Evolutionary conservation across 2,888 invertebrate species (phyloP).

Genomic region (Phaonia tiefii): DNA sequence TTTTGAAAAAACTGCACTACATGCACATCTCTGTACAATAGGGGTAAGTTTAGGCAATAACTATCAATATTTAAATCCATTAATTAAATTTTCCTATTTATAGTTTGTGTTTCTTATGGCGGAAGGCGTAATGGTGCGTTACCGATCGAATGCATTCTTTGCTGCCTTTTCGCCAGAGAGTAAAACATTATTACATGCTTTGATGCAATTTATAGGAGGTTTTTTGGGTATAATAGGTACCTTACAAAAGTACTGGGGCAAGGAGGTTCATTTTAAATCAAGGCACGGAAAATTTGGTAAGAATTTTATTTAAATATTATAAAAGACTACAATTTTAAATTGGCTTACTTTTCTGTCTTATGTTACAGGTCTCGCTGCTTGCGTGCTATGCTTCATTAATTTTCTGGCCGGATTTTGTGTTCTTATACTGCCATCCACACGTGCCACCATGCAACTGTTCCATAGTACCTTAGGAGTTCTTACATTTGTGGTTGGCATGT

Average conservation of each 20-base stretch:
- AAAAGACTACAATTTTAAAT: background rate
- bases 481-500: slow-evolving; percentile 73
- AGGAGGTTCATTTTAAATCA: slow-evolving; percentile 74
- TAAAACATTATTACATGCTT: slow-evolving; percentile 72
- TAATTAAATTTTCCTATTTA: slow-evolving; percentile 18
- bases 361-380: slow-evolving; percentile 73
- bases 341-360: slow-evolving; percentile 8
- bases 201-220: slow-evolving; percentile 73
- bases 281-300: slow-evolving; percentile 75
- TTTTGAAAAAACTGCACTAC: slow-evolving; percentile 76
- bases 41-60: slow-evolving; percentile 74
- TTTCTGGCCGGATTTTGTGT: slow-evolving; percentile 70
- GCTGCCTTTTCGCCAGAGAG: slow-evolving; percentile 64
- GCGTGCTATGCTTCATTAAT: slow-evolving; percentile 70
- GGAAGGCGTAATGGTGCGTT: slow-evolving; percentile 76
- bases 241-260: slow-evolving; percentile 73
- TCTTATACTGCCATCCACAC: slow-evolving; percentile 60
- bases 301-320: slow-evolving; percentile 36
- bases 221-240: slow-evolving; percentile 74
- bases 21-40: slow-evolving; percentile 78
- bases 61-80: background rate
- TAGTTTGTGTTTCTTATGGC: slow-evolving; percentile 77
- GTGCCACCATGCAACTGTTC: slow-evolving; percentile 12
- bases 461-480: slow-evolving; percentile 73
- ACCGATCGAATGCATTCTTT: slow-evolving; percentile 69